Evolutionary conservation across 2,888 invertebrate genomes (phyloP).

Genomic region (Netelia fuscicornis): DNA sequence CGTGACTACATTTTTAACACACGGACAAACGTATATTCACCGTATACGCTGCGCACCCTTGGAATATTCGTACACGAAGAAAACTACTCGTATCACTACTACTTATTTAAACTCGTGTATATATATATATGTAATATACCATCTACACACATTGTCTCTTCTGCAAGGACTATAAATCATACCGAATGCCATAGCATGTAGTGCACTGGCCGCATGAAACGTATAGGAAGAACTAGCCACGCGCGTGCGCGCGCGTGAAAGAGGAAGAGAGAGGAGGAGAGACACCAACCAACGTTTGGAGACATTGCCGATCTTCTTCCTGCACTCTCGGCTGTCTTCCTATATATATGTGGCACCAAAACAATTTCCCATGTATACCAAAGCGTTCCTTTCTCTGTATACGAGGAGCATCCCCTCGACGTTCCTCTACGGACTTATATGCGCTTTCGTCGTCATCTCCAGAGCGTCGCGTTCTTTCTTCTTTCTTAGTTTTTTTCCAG

Average conservation of each 20-base stretch:
- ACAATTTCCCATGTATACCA: constrained; percentile 51
- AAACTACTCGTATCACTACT: constrained; percentile 8
- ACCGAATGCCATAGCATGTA: constrained; percentile 37
- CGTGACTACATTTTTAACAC: constrained; percentile 5
- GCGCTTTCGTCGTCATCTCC: constrained; percentile 62
- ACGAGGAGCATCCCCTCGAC: constrained; percentile 37
- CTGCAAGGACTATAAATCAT: constrained; percentile 54
- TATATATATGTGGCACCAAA: constrained; percentile 33
- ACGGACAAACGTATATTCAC: no score
- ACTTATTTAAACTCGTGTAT: constrained; percentile 28
- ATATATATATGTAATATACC: constrained; percentile 27
- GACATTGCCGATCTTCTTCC: constrained; percentile 44
- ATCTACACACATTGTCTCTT: constrained; percentile 20
- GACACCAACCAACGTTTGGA: constrained; percentile 44
- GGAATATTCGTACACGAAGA: constrained; percentile 1
- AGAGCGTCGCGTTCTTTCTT: constrained; percentile 33
- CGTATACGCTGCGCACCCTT: not conserved
- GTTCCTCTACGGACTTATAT: constrained; percentile 39
- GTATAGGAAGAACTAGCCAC: constrained; percentile 7
- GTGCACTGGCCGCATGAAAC: constrained; percentile 44
- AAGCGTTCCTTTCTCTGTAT: constrained; percentile 34
- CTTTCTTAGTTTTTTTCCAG: constrained; percentile 1
- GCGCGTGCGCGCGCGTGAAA: not conserved
- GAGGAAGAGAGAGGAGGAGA: not conserved
- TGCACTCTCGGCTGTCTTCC: constrained; percentile 29